Evolutionary conservation across 2,888 invertebrate genomes (phyloP).

Genomic region (Leptura quadrifasciata): DNA sequence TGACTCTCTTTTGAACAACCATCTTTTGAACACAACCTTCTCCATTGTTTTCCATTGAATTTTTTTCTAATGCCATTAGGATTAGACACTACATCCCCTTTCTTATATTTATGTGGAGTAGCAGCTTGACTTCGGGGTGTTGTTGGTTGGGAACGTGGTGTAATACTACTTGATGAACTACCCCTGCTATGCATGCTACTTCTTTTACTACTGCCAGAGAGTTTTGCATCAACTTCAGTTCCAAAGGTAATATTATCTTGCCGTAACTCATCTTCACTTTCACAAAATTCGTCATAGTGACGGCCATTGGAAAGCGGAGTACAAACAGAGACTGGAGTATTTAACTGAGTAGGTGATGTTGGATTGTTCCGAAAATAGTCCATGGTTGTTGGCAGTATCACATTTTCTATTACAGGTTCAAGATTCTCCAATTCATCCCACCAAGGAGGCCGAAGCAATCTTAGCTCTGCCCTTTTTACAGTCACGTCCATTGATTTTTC

Average conservation of each 20-base stretch:
- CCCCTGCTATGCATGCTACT: conserved; percentile 94
- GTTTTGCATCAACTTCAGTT: conserved; percentile 85
- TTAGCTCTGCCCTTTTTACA: conserved; percentile 92
- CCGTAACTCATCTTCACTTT: conserved; percentile 93
- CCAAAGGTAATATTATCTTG: conserved; percentile 87
- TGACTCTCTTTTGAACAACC: conserved; percentile 98
- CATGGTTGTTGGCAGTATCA: conserved; percentile 48
- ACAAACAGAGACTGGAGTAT: conserved; percentile 72
- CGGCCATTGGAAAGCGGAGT: conserved; percentile 78
- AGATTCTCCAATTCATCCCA: conserved; percentile 92
- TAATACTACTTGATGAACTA: conserved; percentile 93
- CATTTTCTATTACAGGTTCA: conserved; percentile 57
- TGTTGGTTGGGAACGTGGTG: conserved; percentile 93
- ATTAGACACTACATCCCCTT: conserved; percentile 96
- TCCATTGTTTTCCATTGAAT: conserved; percentile 99
- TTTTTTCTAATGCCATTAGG: conserved; percentile 98
- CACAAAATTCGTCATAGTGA: conserved; percentile 86
- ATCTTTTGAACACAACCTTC: conserved; percentile 95
- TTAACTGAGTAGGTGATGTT: conserved; percentile 76
- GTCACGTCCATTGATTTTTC: conserved; percentile 77
- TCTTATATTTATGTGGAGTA: conserved; percentile 96
- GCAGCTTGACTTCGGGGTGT: conserved; percentile 92
- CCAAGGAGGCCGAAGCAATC: conserved; percentile 96
- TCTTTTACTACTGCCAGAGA: conserved; percentile 87
- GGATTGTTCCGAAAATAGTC: conserved; percentile 66